These are phyloP conservation scores for Drosophila pseudoananassae DNA, from an alignment of 1,140 invertebrate genomes.

Conservation along the genomic window DNA sequence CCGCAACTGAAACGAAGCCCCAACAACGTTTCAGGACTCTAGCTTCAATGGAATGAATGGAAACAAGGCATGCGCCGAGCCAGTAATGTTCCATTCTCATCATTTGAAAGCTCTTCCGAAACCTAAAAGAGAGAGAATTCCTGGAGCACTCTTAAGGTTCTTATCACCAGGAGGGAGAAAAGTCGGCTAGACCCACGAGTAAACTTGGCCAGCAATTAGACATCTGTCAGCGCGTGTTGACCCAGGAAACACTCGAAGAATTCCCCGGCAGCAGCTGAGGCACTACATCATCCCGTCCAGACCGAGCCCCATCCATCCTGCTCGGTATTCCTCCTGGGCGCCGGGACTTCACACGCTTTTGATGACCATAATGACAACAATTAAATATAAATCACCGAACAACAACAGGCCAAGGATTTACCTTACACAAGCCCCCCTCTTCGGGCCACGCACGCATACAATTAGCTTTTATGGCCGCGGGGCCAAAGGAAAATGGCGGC, in stretches of 20 bases:
- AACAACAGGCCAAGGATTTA: conserved; percentile 60
- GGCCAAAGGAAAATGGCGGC: conserved; percentile 51
- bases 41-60: conserved; percentile 11
- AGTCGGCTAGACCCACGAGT: conserved; percentile 4
- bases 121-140: conserved; percentile 31
- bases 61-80: conserved; percentile 28
- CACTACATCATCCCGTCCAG: conserved; percentile 37
- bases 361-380: conserved; percentile 82
- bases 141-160: background rate
- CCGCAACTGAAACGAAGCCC: conserved; percentile 33
- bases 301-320: background rate
- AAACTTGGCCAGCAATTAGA: conserved; percentile 44
- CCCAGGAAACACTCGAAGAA: conserved; percentile 39
- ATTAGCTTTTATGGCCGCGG: conserved; percentile 77
- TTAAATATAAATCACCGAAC: conserved; percentile 79
- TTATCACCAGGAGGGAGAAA: conserved; percentile 10
- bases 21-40: conserved; percentile 2
- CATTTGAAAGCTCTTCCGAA: conserved; percentile 37
- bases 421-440: conserved; percentile 7
- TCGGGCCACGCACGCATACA: conserved; percentile 66
- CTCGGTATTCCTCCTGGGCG: conserved; percentile 6
- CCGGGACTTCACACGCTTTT: conserved; percentile 57
- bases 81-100: conserved; percentile 29
- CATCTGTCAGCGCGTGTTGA: conserved; percentile 42
- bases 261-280: conserved; percentile 33